Percentiles rank a stretch among this genome's conserved stretches.
phyloP scores from a whole-genome alignment of 1,140 invertebrate species.

The Macrostomum lignano region DNA sequence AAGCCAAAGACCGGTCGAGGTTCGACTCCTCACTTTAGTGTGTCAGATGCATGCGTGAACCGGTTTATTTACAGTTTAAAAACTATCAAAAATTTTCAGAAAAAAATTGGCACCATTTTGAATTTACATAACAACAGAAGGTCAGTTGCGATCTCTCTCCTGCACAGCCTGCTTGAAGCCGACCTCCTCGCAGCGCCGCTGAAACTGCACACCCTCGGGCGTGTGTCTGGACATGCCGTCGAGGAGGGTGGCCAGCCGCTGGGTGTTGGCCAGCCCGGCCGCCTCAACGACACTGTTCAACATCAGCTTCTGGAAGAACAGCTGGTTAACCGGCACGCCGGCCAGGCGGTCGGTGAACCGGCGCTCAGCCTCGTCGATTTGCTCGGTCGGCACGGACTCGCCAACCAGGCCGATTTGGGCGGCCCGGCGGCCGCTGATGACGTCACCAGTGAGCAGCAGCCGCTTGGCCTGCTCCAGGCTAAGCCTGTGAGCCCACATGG shows the following conservation, averaged over 20 bases:
- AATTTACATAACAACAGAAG: constrained; percentile 61
- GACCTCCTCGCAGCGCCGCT: constrained; percentile 10
- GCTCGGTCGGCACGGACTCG: constrained; percentile 7
- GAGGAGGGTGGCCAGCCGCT: constrained; percentile 12
- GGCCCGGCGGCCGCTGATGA: constrained; percentile 10
- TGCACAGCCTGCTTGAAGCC: constrained; percentile 12
- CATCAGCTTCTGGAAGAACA: constrained; percentile 13
- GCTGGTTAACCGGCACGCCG: constrained; percentile 11
- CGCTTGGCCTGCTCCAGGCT: constrained; percentile 12
- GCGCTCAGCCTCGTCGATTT: constrained; percentile 9
- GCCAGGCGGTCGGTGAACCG: constrained; percentile 9
- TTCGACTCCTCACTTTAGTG: too few relatives aligned
- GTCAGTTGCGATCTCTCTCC: constrained; percentile 36
- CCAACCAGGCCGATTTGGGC: constrained; percentile 11
- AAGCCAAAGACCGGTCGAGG: too few relatives aligned
- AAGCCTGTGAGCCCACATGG: constrained; percentile 12
- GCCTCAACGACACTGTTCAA: constrained; percentile 12
- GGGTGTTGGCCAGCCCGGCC: constrained; percentile 10
- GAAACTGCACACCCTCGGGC: constrained; percentile 12
- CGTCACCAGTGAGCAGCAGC: constrained; percentile 11
- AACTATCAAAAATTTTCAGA: too few relatives aligned
- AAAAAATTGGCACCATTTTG: too few relatives aligned
- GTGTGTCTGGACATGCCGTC: constrained; percentile 13
- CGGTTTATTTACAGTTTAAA: too few relatives aligned
- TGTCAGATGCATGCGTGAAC: too few relatives aligned